phyloP scores from a whole-genome alignment of 2,888 invertebrate species.

The Erebia aethiops region DNA sequence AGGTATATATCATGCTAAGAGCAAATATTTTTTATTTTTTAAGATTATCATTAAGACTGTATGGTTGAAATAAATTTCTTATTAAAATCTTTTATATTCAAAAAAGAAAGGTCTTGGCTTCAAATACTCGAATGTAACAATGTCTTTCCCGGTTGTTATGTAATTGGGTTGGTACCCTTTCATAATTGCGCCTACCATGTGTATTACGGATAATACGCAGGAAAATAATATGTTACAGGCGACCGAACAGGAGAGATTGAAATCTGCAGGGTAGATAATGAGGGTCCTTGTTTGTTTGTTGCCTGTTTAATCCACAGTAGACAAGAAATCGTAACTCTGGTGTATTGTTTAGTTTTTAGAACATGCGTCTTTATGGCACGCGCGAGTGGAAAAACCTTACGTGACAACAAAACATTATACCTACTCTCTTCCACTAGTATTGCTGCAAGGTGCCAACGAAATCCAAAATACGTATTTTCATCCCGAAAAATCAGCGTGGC shows the following conservation, averaged over 20 bases:
- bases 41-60: not conserved
- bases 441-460: no score
- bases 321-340: not conserved
- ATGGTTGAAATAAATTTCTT: not conserved
- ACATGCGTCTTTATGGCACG: no score
- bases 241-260: slow-evolving; percentile 4
- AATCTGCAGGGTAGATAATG: not conserved
- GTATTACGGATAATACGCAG: not conserved
- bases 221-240: slow-evolving; percentile 1
- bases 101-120: not conserved
- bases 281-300: not conserved
- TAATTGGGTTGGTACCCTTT: slow-evolving; percentile 5
- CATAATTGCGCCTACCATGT: not conserved
- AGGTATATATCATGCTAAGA: no score
- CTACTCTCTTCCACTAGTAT: no score
- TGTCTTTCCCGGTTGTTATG: not conserved
- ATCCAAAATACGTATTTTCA: no score
- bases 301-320: not conserved
- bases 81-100: not conserved
- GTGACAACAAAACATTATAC: no score
- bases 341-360: no score
- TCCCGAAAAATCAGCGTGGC: no score
- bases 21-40: no score
- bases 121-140: not conserved
- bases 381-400: no score